Conservation (phyloP, 2,797 vertebrate genomes). For the Sebastes elongatus region DNA sequence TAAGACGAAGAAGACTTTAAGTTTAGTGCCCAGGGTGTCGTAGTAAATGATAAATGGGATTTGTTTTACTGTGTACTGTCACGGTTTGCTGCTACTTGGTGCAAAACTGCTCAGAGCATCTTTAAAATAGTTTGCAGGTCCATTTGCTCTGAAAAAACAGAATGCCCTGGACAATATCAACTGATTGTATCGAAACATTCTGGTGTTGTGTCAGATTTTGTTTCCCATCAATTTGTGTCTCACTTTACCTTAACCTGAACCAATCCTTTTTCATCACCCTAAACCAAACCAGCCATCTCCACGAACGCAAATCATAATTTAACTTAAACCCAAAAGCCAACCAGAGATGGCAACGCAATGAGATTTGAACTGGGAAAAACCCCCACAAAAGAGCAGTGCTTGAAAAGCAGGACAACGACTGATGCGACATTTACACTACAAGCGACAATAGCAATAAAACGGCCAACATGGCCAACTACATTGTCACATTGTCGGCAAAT, state of each 20-base stretch:
- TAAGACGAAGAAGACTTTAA: not conserved
- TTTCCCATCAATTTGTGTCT: not conserved
- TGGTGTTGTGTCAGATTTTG: not conserved
- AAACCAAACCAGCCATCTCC: no score
- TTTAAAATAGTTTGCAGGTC: not conserved
- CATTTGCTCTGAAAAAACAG: not conserved
- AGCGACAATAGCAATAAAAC: no score
- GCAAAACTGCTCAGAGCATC: not conserved
- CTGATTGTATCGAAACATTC: not conserved
- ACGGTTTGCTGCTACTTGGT: not conserved
- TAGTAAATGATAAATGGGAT: constrained; percentile 2
- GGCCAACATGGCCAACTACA: no score
- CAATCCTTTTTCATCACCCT: not conserved
- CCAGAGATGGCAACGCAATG: not conserved
- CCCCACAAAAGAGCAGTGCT: not conserved
- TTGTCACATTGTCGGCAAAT: no score
- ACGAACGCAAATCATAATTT: no score
- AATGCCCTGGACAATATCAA: not conserved
- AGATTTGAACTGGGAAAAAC: not conserved
- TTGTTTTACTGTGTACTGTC: not conserved
- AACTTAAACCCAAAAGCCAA: not conserved
- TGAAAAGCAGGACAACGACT: not conserved
- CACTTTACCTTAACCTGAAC: not conserved
- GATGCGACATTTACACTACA: no score
- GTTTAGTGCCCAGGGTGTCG: not conserved